Percentiles rank a stretch among this genome's conserved stretches.
phyloP scores from a whole-genome alignment of 2,113 vertebrate species.

The Mesocricetus auratus region DNA sequence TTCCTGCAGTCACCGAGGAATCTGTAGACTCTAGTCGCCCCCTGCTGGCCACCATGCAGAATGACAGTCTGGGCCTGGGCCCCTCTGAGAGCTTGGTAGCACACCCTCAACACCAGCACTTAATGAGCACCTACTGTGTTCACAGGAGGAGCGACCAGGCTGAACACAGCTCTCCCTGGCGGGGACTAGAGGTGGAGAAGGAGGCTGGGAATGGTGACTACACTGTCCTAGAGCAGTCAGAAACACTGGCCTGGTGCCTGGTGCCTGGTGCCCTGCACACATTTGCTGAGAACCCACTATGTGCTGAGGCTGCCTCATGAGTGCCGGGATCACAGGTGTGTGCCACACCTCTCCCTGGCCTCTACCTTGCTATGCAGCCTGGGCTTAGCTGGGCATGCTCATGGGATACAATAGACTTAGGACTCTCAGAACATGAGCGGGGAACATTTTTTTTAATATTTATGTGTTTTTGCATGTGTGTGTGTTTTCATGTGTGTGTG shows the following conservation, averaged over 20 bases:
- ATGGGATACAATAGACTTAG: background rate
- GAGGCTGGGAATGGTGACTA: too few species aligned
- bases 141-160: background rate
- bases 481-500: background rate
- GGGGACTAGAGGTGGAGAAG: background rate
- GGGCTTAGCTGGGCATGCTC: background rate
- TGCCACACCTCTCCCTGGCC: too few species aligned
- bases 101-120: background rate
- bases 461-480: background rate
- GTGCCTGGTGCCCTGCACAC: background rate
- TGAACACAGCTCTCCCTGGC: background rate
- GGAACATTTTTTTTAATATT: background rate
- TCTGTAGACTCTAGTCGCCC: background rate
- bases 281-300: background rate
- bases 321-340: too few species aligned
- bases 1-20: background rate
- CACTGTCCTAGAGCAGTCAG: background rate
- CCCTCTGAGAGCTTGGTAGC: too few species aligned
- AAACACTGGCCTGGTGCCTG: background rate
- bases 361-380: too few species aligned
- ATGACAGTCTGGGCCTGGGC: background rate
- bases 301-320: background rate
- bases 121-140: background rate
- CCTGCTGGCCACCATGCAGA: slow-evolving; percentile 44
- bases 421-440: background rate